Conservation (phyloP, 1,140 invertebrate genomes). For the Procambarus clarkii region DNA sequence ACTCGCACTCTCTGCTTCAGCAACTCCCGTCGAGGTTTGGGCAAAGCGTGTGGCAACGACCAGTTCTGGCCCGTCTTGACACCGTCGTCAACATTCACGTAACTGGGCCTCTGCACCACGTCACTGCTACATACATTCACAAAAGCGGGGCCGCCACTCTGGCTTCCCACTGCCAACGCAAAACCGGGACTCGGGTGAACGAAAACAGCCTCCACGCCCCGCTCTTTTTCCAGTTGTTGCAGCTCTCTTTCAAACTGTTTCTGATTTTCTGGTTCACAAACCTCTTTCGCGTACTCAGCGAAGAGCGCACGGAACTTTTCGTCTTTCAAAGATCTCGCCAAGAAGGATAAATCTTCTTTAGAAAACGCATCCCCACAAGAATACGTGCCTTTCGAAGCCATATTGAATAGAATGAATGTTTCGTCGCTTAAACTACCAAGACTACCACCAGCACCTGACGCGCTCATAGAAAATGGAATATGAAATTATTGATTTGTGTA, state of each 20-base stretch:
- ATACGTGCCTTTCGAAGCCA: conserved; percentile 24
- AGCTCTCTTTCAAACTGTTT: conserved; percentile 53
- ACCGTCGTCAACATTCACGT: background rate
- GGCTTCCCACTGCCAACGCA: conserved; percentile 23
- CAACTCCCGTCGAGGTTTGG: conserved; percentile 37
- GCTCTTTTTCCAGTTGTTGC: conserved; percentile 40
- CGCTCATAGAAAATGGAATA: conserved; percentile 1
- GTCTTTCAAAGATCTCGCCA: conserved; percentile 52
- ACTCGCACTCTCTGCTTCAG: background rate
- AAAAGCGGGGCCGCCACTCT: conserved; percentile 12
- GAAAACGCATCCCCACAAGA: conserved; percentile 16
- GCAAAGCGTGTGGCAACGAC: conserved; percentile 32
- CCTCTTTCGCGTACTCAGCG: conserved; percentile 47
- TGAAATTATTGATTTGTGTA: conserved; percentile 2
- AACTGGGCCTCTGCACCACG: conserved; percentile 38
- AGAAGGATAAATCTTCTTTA: conserved; percentile 28
- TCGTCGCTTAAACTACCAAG: conserved; percentile 23
- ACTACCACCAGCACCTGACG: background rate
- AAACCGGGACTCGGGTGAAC: conserved; percentile 43
- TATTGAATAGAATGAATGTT: conserved; percentile 38
- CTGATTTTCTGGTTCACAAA: conserved; percentile 39
- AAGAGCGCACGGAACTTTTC: conserved; percentile 47
- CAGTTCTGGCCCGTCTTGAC: conserved; percentile 21
- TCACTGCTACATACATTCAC: conserved; percentile 54
- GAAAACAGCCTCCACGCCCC: conserved; percentile 55